Evolutionary conservation across 2,797 vertebrate genomes (phyloP), one percentile per base, ranked within the genome.

Genomic region (Urocyon cinereoargenteus): DNA sequence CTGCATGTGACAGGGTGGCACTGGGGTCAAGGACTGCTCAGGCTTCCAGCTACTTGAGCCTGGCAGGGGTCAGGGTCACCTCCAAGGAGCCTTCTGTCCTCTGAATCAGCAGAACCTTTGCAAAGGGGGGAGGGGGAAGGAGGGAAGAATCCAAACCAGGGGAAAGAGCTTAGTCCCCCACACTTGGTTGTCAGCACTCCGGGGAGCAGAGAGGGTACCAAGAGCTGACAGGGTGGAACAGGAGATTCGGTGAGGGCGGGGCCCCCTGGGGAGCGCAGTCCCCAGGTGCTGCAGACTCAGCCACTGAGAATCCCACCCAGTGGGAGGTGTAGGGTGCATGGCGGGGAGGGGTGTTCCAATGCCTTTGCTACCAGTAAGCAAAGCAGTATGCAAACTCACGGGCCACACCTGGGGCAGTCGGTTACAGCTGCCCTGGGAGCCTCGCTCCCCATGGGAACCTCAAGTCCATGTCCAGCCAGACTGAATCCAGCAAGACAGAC

Each of bases 311-410:
- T 45, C 90, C 68, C 92, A 94, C 78, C 59, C 90, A 87, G 49
- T 6, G n/a, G n/a, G 57, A 84, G 85, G 84, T 40, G 78, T 94
- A 61, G 57, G 53, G 55, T 78, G 34, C 57, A 51, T n/a, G 49
- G 36, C 55, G 19, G 10, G 49, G 53, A 59, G 13, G 61, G 55
- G 28, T 6, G 5, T 85, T 95, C 34, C 40, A 70, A 83, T 73
- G 78, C 72, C 66, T 94, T 85, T 51, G 24, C 53, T 81, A 28
- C 81, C 34, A 70, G 75, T 31, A 97, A 93, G 90, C 97, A 97
- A 98, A 96, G 90, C 92, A 88, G 90, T 14, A 97, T 96, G 97
- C 97, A 98, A 96, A 97, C 55, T 88, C 64, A 14, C n/a, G 88
- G 59, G 90, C 85, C 95, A 88, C 90, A 96, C 90, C 93, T 94